Evolutionary conservation across 2,113 vertebrate species (phyloP).

Genomic region (Caranx ignobilis): DNA sequence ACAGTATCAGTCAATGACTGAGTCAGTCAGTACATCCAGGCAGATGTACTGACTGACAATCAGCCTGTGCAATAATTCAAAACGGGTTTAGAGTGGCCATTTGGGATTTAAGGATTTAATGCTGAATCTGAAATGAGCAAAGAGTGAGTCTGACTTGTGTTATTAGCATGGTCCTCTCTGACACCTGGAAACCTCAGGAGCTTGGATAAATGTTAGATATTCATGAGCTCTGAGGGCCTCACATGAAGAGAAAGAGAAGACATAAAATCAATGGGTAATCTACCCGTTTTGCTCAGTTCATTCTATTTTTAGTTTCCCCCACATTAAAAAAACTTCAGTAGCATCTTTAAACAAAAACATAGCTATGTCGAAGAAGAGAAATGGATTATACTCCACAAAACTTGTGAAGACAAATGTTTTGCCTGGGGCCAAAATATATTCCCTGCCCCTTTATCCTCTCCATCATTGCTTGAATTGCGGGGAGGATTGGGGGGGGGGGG

Average conservation of each 20-base stretch:
- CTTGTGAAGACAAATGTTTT: constrained; percentile 48
- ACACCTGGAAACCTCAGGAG: background rate
- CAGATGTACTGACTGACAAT: background rate
- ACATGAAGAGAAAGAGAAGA: background rate
- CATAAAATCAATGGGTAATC: background rate
- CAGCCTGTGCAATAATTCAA: background rate
- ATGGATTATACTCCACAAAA: constrained; percentile 38
- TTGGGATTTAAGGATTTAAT: background rate
- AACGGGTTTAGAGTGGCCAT: background rate
- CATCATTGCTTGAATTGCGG: constrained; percentile 66
- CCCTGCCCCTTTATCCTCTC: constrained; percentile 66
- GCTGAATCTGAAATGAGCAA: background rate
- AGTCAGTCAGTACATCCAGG: background rate
- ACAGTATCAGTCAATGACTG: background rate
- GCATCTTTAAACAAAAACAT: background rate
- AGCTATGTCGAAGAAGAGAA: constrained; percentile 14
- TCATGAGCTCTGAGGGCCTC: background rate
- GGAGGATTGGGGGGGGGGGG: constrained; percentile 1
- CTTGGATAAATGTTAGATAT: background rate
- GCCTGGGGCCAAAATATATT: constrained; percentile 60
- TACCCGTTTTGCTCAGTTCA: background rate
- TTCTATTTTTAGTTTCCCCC: background rate
- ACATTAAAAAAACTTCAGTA: background rate
- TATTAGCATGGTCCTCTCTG: background rate
- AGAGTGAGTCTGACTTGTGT: background rate